These are phyloP conservation scores for Poecilia velifera DNA, from an alignment of 2,797 vertebrate genomes.

Conservation along the genomic window DNA sequence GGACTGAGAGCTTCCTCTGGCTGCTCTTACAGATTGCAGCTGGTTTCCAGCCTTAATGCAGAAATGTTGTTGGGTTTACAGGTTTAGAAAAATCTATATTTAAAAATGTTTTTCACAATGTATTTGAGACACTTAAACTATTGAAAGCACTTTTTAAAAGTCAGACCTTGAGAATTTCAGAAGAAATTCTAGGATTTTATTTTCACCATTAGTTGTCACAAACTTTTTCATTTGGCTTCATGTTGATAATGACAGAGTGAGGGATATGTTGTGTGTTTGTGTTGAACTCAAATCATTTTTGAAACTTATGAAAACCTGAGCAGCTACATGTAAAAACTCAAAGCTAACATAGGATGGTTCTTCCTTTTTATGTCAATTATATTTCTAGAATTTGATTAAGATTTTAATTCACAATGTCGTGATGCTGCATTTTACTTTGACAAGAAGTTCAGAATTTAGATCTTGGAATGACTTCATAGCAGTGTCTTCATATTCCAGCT, in stretches of 20 bases:
- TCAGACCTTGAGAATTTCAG: neutral
- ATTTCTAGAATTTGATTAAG: neutral
- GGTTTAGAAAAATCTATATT: neutral
- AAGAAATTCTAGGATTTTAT: neutral
- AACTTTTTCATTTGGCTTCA: neutral
- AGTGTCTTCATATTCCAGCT: neutral
- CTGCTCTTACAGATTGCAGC: neutral
- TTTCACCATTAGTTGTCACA: neutral
- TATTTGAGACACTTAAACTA: neutral
- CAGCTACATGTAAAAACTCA: neutral
- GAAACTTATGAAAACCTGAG: neutral
- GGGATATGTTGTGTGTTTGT: neutral
- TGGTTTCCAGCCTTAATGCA: neutral
- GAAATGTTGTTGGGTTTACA: neutral
- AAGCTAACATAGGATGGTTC: neutral
- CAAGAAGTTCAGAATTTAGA: neutral
- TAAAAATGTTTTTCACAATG: neutral
- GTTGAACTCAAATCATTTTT: neutral
- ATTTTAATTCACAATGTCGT: neutral
- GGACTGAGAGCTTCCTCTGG: neutral
- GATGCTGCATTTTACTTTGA: neutral
- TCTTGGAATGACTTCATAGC: neutral
- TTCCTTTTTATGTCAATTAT: neutral
- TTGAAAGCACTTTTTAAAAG: neutral
- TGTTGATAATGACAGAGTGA: neutral